These are phyloP conservation scores for Sipha flava DNA, from an alignment of 1,140 invertebrate species.

Conservation along the genomic window DNA sequence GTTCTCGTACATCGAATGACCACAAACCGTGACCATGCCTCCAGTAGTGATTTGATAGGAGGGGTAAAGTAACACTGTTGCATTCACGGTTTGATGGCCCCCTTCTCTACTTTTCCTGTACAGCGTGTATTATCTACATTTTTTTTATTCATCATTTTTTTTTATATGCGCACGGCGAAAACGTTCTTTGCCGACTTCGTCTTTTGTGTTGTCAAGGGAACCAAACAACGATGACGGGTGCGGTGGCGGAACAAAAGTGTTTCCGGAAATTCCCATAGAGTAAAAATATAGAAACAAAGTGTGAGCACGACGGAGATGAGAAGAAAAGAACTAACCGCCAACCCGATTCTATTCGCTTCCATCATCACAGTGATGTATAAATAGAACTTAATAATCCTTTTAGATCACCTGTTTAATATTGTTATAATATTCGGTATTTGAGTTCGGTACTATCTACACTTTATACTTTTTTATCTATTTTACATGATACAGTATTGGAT, in stretches of 20 bases:
- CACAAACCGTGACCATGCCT: constrained; percentile 10
- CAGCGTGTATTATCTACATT: not conserved
- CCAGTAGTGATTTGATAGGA: not conserved
- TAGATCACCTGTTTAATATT: not conserved
- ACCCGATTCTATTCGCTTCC: too few species aligned
- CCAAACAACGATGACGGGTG: not conserved
- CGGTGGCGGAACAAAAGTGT: constrained; percentile 18
- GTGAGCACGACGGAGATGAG: not conserved
- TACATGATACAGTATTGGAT: not conserved
- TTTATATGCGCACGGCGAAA: not conserved
- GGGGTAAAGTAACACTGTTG: not conserved
- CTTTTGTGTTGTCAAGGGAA: constrained; percentile 22
- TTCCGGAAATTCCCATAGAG: constrained; percentile 19
- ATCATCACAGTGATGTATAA: not conserved
- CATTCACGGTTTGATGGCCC: constrained; percentile 8
- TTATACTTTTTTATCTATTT: not conserved
- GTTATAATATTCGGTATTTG: not conserved
- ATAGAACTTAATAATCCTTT: not conserved
- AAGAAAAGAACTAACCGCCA: not conserved
- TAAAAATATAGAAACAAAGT: not conserved
- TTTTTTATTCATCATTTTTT: not conserved
- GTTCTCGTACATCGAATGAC: constrained; percentile 2
- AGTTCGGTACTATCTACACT: not conserved
- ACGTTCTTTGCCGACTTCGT: not conserved
- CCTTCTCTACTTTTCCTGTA: not conserved